Evolutionary conservation across 2,888 invertebrate species (phyloP).

Genomic region (Mechanitis messenoides): DNA sequence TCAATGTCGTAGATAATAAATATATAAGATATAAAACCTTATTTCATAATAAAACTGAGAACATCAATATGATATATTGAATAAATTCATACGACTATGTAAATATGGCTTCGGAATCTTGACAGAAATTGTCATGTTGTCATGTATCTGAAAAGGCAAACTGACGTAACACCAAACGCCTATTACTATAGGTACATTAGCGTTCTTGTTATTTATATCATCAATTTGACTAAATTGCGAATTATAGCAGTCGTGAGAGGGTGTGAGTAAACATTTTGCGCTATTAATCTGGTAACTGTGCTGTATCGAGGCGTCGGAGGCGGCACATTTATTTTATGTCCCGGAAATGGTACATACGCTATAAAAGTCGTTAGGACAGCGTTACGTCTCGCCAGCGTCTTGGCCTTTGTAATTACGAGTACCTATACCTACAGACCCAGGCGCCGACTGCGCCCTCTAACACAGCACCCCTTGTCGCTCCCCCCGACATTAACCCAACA

Average conservation of each 20-base stretch:
- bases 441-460: conserved; percentile 53
- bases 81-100: too few species aligned
- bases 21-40: too few species aligned
- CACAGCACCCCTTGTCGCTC: conserved; percentile 32
- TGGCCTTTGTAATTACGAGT: conserved; percentile 70
- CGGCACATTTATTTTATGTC: conserved; percentile 76
- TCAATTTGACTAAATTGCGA: conserved; percentile 49
- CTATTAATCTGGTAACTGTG: conserved; percentile 69
- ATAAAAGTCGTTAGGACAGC: conserved; percentile 76
- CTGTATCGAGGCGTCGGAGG: conserved; percentile 64
- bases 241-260: conserved; percentile 56
- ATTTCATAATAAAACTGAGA: too few species aligned
- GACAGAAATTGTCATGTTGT: too few species aligned
- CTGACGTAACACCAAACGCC: too few species aligned
- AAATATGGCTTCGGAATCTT: too few species aligned
- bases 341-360: conserved; percentile 76
- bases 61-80: too few species aligned
- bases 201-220: conserved; percentile 53
- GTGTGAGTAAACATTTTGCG: conserved; percentile 70
- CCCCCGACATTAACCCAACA: conserved; percentile 58
- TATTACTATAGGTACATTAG: conserved; percentile 13
- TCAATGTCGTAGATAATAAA: too few species aligned
- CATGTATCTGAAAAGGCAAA: too few species aligned
- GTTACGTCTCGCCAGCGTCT: conserved; percentile 74
- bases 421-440: conserved; percentile 51